Evolutionary conservation across 2,797 vertebrate species (phyloP).

Genomic region (Cottoperca gobio): DNA sequence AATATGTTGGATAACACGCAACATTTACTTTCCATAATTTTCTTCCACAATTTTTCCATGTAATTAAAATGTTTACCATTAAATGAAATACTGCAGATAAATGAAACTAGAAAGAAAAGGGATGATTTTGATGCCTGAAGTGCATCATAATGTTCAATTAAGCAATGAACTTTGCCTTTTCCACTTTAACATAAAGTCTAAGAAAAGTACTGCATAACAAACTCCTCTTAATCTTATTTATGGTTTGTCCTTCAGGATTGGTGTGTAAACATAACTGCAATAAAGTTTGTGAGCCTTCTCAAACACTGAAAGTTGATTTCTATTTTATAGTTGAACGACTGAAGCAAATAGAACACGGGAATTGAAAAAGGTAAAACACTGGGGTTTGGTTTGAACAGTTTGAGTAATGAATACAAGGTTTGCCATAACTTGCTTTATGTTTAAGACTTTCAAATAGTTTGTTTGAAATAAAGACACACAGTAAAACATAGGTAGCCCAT

Average conservation of each 20-base stretch:
- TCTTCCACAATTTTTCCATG: not conserved
- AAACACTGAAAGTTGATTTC: not conserved
- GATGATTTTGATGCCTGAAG: no score
- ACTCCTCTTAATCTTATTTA: not conserved
- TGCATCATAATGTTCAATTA: not conserved
- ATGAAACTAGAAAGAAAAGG: not conserved
- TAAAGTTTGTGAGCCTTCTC: no score
- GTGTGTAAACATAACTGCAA: not conserved
- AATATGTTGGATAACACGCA: not conserved
- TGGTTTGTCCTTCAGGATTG: not conserved
- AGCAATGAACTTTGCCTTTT: not conserved
- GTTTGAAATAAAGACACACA: not conserved
- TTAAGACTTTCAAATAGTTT: not conserved
- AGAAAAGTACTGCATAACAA: not conserved
- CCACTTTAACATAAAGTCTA: not conserved
- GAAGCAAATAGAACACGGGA: not conserved
- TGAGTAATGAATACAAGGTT: not conserved
- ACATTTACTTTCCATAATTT: not conserved
- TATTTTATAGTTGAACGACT: not conserved
- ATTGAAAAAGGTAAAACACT: not conserved
- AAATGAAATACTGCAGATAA: not conserved
- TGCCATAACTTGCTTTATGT: fast-evolving
- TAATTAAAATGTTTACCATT: not conserved
- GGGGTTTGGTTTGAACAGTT: not conserved
- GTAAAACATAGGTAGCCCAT: not conserved